phyloP scores from a whole-genome alignment of 1,140 invertebrate genomes.

The Nomia melanderi region DNA sequence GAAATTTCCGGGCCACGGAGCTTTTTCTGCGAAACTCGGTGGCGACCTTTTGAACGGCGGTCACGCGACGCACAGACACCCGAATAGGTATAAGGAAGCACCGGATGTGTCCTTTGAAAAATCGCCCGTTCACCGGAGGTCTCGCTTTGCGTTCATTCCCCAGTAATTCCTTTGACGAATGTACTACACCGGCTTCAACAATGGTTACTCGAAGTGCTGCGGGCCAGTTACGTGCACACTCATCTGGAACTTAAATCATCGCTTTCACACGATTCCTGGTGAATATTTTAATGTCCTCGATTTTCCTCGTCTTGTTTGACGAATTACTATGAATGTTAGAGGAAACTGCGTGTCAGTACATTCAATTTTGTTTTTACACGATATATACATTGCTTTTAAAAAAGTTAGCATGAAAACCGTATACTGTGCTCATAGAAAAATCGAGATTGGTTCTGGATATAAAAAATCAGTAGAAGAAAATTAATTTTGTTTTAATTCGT shows the following conservation, averaged over 20 bases:
- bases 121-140: slow-evolving; percentile 27
- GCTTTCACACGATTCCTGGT: slow-evolving; percentile 2
- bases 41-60: slow-evolving; percentile 42
- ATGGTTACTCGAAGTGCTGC: slow-evolving; percentile 24
- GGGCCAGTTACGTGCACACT: slow-evolving; percentile 15
- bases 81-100: slow-evolving; percentile 38
- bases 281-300: background rate
- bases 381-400: too few relatives aligned
- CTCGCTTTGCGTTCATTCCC: background rate
- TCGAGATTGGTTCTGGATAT: too few relatives aligned
- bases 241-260: slow-evolving; percentile 8
- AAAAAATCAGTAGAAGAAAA: too few relatives aligned
- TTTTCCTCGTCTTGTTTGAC: too few relatives aligned
- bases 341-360: too few relatives aligned
- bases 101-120: slow-evolving; percentile 58
- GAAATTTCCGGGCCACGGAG: slow-evolving; percentile 55
- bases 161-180: slow-evolving; percentile 54
- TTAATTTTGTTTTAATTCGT: too few relatives aligned
- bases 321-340: too few relatives aligned
- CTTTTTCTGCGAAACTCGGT: slow-evolving; percentile 16
- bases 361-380: too few relatives aligned
- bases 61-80: slow-evolving; percentile 41
- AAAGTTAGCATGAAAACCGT: too few relatives aligned
- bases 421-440: too few relatives aligned
- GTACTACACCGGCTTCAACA: slow-evolving; percentile 46